A percentile compares a stretch with the other conserved stretches of the same genome.
Conservation (phyloP, 2,797 vertebrate species). For the Pseudochirops corinnae region DNA sequence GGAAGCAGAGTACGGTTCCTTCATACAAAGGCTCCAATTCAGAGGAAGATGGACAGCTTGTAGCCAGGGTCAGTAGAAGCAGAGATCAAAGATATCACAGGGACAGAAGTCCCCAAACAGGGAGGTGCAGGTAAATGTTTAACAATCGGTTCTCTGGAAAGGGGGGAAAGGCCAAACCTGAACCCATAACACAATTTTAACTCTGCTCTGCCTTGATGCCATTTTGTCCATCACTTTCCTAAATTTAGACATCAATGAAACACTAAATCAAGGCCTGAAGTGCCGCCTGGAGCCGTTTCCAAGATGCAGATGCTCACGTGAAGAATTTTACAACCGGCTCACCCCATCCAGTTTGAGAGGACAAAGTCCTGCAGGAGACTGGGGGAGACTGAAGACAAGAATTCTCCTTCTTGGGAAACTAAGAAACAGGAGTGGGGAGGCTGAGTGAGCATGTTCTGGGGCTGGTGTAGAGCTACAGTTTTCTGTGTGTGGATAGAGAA, state of each 20-base stretch:
- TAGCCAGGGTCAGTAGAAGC: not conserved
- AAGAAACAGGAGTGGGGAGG: not conserved
- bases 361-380: not conserved
- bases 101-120: not conserved
- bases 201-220: not conserved
- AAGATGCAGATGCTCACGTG: not conserved
- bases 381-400: not conserved
- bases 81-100: not conserved
- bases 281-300: not conserved
- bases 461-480: not conserved
- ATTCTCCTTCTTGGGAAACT: not conserved
- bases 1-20: not conserved
- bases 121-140: not conserved
- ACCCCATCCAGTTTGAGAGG: not conserved
- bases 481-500: not conserved
- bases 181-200: not conserved
- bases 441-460: not conserved
- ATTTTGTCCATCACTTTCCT: not conserved
- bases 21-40: not conserved
- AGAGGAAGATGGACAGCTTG: not conserved
- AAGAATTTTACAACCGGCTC: not conserved
- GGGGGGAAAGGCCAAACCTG: not conserved
- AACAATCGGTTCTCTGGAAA: not conserved
- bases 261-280: not conserved
- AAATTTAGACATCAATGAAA: not conserved